phyloP scores from a whole-genome alignment of 1,140 invertebrate genomes.

The Drosophila nigromelanica region DNA sequence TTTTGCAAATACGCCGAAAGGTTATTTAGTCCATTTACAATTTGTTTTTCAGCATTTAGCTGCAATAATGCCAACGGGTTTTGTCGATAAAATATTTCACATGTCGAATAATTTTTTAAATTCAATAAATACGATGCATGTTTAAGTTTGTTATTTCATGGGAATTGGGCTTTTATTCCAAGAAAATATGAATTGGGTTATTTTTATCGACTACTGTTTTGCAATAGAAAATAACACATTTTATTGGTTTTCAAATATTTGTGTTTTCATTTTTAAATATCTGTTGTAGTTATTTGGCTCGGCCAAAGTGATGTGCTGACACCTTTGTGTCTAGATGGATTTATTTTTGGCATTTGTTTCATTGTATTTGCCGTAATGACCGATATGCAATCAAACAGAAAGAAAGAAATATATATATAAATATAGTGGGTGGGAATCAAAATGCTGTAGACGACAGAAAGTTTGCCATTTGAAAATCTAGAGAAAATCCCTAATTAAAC shows the following conservation, averaged over 20 bases:
- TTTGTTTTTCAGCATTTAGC: neutral
- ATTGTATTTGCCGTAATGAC: constrained; percentile 64
- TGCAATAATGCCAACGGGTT: neutral
- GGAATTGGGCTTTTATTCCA: neutral
- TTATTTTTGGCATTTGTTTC: constrained; percentile 41
- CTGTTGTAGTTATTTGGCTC: neutral
- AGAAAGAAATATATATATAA: neutral
- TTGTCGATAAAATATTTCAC: neutral
- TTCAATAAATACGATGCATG: neutral
- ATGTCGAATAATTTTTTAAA: neutral
- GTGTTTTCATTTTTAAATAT: neutral
- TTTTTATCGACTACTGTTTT: neutral
- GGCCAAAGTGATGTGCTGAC: no score
- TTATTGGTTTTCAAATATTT: neutral
- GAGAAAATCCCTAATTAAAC: constrained; percentile 81
- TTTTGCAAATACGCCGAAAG: constrained; percentile 20
- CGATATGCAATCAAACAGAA: constrained; percentile 1
- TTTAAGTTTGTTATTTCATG: neutral
- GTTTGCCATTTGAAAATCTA: constrained; percentile 69
- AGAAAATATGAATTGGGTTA: neutral
- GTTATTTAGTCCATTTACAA: constrained; percentile 22
- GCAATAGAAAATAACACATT: no score
- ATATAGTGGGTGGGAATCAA: no score
- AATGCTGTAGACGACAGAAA: constrained; percentile 32
- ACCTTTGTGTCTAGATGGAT: constrained; percentile 28